These are phyloP conservation scores for Paramuricea clavata DNA, from an alignment of 92 coral and sea anemone species.

Conservation along the genomic window DNA sequence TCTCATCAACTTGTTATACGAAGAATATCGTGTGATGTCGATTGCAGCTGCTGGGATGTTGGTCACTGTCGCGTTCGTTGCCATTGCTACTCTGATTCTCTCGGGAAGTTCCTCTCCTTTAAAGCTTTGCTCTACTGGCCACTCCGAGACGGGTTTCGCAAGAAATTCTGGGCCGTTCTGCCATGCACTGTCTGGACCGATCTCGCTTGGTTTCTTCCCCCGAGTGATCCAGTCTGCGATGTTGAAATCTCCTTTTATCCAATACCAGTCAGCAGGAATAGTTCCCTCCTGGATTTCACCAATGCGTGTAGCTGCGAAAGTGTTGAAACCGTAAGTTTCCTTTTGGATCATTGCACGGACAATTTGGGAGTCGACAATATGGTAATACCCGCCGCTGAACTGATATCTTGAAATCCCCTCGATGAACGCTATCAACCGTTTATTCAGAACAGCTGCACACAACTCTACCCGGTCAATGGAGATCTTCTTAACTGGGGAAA, in stretches of 20 bases:
- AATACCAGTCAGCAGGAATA: conserved; percentile 59
- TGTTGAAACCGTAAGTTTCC: conserved; percentile 71
- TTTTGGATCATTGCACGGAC: conserved; percentile 72
- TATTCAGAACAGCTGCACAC: conserved; percentile 68
- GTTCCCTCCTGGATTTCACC: conserved; percentile 73
- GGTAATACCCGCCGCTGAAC: conserved; percentile 52
- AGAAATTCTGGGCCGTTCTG: conserved; percentile 68
- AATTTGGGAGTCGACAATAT: conserved; percentile 71
- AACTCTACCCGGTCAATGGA: conserved; percentile 64
- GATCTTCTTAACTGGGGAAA: conserved; percentile 67
- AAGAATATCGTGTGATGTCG: conserved; percentile 2
- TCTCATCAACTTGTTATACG: conserved; percentile 27
- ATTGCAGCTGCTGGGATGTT: conserved; percentile 17
- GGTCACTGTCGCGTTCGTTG: not conserved
- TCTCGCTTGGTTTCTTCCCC: conserved; percentile 67
- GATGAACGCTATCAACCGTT: conserved; percentile 45
- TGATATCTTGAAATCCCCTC: conserved; percentile 59
- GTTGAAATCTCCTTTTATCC: conserved; percentile 58
- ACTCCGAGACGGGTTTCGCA: conserved; percentile 3
- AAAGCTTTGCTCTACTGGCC: conserved; percentile 2
- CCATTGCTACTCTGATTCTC: not conserved
- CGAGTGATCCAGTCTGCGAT: conserved; percentile 75
- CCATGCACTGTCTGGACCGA: conserved; percentile 63
- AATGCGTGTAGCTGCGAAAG: conserved; percentile 67
- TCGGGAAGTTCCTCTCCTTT: conserved; percentile 2